Evolutionary conservation across 2,113 vertebrate species (phyloP), one percentile per base, ranked within the genome.

Genomic region (Myotis brandtii): DNA sequence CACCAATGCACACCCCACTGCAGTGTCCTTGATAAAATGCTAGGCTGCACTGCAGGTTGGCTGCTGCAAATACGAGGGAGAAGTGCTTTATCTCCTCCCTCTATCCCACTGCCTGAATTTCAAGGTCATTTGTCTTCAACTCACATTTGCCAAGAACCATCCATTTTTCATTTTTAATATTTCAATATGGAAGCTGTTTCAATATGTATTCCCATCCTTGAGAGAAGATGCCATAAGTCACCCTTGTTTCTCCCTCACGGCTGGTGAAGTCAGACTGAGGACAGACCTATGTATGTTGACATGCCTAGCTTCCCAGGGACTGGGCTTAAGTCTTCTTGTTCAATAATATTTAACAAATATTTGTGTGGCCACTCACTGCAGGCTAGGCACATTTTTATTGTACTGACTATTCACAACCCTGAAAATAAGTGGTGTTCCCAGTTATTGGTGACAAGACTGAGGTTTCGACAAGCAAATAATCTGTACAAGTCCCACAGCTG

Each of bases 101-200:
- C 37, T 10, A 86, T 30, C 34, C 50, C 52, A 77, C 32, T 34
- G 56, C 46, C 69, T 86, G 62, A 89, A 82, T 91, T 83, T 86
- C 90, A 86, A 17, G 54, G 64, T 70, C 21, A 80, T 89, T 73
- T 80, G 30, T 93, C 69, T 80, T 66, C 9, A 93, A 25, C 0
- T 8, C 30, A 7, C 37, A 85, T 77, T 79, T 94, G 37, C 50
- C 76, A 84, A 37, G 9, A 48, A 86, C 67, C 50, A 73, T 21
- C 73, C 23, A 23, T 54, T 84, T 92, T 79, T 83, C 77, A 91
- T 76, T 76, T 91, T 93, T 91, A 96, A 48, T 95, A 67, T 50
- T 94, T 94, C 50, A 79, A 1, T 37, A 14, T 37, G 20, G 6
- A 69, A 59, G n/a, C 18, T 27, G 70, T 70, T 79, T 85, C 59